Percentiles rank a stretch among this genome's conserved stretches.
Evolutionary conservation across 2,113 vertebrate species (phyloP).

Genomic region (Promerops cafer): DNA sequence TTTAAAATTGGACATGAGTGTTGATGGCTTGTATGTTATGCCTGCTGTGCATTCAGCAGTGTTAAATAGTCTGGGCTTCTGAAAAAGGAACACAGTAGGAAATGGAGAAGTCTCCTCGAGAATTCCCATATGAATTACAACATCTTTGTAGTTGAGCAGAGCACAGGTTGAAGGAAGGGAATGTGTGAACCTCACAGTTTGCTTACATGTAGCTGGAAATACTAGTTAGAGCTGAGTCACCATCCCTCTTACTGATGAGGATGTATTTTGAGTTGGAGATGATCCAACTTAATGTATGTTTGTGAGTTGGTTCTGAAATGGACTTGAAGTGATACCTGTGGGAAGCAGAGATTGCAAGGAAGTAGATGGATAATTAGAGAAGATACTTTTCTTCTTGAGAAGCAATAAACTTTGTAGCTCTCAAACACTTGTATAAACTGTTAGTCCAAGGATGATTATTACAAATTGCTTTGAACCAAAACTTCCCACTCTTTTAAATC

Average conservation of each 20-base stretch:
- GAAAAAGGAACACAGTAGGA: background rate
- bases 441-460: background rate
- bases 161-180: background rate
- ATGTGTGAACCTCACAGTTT: background rate
- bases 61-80: background rate
- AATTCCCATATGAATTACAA: background rate
- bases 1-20: background rate
- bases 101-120: background rate
- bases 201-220: background rate
- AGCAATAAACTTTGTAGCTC: background rate
- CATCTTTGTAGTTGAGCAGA: background rate
- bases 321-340: background rate
- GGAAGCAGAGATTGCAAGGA: background rate
- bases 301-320: background rate
- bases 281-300: fast-evolving
- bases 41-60: background rate
- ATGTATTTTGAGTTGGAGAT: background rate
- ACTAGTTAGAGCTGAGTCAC: background rate
- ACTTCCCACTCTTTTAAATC: background rate
- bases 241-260: background rate
- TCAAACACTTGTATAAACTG: background rate
- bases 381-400: background rate
- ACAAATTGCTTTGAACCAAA: background rate
- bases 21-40: background rate
- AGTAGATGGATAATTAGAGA: background rate